Conservation (phyloP, 2,113 vertebrate species). For the Oceanodroma tethys region DNA sequence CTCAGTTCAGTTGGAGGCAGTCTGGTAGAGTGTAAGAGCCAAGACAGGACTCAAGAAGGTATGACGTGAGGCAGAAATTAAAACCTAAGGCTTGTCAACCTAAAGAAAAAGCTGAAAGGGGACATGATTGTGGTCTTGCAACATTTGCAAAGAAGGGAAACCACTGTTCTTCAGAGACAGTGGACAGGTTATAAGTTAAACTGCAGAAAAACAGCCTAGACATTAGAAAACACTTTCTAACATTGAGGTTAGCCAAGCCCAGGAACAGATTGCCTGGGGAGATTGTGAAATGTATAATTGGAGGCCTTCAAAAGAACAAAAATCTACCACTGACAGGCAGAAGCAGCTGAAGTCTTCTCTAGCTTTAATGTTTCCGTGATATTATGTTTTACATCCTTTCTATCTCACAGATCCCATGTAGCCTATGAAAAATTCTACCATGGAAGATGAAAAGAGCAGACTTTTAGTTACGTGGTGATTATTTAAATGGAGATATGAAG, state of each 20-base stretch:
- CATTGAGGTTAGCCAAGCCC: neutral
- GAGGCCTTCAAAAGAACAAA: neutral
- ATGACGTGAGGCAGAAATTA: neutral
- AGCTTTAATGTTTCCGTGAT: neutral
- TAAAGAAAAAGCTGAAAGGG: neutral
- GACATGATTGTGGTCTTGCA: fast-evolving
- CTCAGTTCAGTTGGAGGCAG: neutral
- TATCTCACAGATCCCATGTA: neutral
- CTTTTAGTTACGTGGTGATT: neutral
- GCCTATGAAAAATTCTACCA: neutral
- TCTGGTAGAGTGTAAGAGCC: neutral
- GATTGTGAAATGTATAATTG: neutral
- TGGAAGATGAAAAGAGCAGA: neutral
- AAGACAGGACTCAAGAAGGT: neutral
- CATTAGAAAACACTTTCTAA: neutral
- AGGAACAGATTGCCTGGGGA: neutral
- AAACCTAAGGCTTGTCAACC: neutral
- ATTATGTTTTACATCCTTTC: neutral
- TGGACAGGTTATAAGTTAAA: neutral
- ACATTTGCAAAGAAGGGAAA: neutral
- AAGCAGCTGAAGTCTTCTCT: neutral
- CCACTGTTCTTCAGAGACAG: neutral
- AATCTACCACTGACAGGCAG: neutral
- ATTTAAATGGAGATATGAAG: neutral
- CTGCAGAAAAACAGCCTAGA: neutral